Evolutionary conservation across 2,888 invertebrate species (phyloP).

Genomic region (Apotomis betuletana): DNA sequence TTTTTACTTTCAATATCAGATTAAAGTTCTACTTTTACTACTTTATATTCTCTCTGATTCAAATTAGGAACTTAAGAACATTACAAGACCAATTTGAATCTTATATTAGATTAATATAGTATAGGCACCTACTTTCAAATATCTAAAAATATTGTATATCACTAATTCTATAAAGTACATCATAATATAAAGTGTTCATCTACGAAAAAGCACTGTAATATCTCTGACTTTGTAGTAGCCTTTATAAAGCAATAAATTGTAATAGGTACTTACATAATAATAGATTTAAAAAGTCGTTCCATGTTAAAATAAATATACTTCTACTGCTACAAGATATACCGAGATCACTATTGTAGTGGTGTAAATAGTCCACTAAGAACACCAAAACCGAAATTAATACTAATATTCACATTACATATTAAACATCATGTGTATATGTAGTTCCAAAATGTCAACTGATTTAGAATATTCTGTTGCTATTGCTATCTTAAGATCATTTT

Average conservation of each 20-base stretch:
- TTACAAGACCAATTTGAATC: not conserved
- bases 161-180: not conserved
- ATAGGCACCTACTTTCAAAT: not conserved
- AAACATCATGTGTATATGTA: not conserved
- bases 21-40: not conserved
- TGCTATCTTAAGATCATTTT: no score
- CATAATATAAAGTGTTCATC: not conserved
- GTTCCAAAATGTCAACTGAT: no score
- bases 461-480: no score
- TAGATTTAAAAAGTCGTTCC: not conserved
- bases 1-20: not conserved
- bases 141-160: not conserved
- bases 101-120: not conserved
- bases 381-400: not conserved
- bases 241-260: not conserved
- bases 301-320: not conserved
- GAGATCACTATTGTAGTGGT: conserved; percentile 5
- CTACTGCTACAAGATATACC: not conserved
- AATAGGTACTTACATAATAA: not conserved
- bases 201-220: not conserved
- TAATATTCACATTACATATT: not conserved
- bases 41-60: not conserved
- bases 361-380: not conserved
- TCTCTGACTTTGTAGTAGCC: not conserved
- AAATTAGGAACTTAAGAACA: not conserved